Conservation (phyloP, 1,140 invertebrate species). For the honey bee (Apis mellifera) region Amel_HAv3.1 CM009943.2:5423001-5423500, state of each 20-base stretch:
- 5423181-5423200: background rate
- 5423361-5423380: constrained; percentile 72
- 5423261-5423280: constrained; percentile 36
- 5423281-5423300: background rate
- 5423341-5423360: constrained; percentile 65
- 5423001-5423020: constrained; percentile 61
- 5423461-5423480: constrained; percentile 68
- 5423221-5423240: background rate
- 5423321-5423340: constrained; percentile 60
- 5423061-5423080: constrained; percentile 41
- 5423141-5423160: background rate
- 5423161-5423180: background rate
- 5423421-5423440: constrained; percentile 69
- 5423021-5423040: constrained; percentile 67
- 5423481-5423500: constrained; percentile 59
- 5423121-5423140: background rate
- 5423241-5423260: background rate
- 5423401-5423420: constrained; percentile 66
- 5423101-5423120: no score
- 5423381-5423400: constrained; percentile 66
- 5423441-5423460: constrained; percentile 59
- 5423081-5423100: constrained; percentile 31
- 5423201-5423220: background rate
- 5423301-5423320: constrained; percentile 62
- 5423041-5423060: constrained; percentile 59